Base-by-base conservation (phyloP, 2,888 invertebrate genomes). In the Miltochrista miniata region DNA sequence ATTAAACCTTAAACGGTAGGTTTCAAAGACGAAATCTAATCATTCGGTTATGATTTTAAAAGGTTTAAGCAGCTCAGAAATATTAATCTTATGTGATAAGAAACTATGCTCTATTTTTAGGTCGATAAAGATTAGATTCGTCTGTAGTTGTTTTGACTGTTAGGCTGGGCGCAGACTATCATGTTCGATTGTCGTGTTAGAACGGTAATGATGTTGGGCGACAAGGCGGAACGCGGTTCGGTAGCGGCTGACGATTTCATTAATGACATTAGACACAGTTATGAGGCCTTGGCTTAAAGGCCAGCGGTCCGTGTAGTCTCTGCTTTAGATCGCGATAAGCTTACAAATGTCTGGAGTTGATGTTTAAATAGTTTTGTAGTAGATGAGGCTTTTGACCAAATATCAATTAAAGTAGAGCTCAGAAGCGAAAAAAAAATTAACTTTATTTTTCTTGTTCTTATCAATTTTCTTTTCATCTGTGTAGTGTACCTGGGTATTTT, bases 221-320 rank as follows among this genome's bases (percentile, higher is more conserved):
- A 79, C 81, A 77, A 62, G 72, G 65, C 72, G 81, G 80, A 82
- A 83, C 77, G 77, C 74, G 72, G 74, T 67, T 74, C 85, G 77
- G 87, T 85, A 86, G 87, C 87, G 68, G 74, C 66, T 72, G 83
- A 79, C 81, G 81, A 85, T 83, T 79, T 79, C 82, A 82, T 81
- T 87, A 86, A 83, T 79, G 83, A 81, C 83, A 83, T 87, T 82
- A 86, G 83, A 75, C 76, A 75, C 75, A 75, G 81, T 81, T 83
- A 85, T 85, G 82, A 85, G 75, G 72, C 76, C 79, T 85, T 76
- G 43, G 34, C 12, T 42, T 44, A 34, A 73, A 79, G 76, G 71
- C 70, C 71, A 64, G 56, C 63, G 46, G 24, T 33, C 46, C 45
- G 18, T 35, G 54, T 37, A 18, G 18, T 29, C 60, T 56, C 56